Percentiles rank a stretch among this genome's conserved stretches.
Evolutionary conservation across 2,888 invertebrate species (phyloP).

Genomic region (Melinaea marsaeus): DNA sequence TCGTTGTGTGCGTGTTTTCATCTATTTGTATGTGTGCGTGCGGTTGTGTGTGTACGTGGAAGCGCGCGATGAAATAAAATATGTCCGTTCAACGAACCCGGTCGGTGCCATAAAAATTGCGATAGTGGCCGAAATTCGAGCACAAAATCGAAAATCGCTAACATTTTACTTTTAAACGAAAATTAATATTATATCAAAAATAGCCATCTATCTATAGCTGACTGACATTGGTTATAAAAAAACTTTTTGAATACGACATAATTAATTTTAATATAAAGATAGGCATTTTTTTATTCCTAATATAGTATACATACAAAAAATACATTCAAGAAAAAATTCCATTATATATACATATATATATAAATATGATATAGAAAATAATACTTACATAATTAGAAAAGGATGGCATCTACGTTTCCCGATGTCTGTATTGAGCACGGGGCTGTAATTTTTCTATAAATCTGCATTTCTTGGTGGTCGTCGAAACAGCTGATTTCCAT

Average conservation of each 20-base stretch:
- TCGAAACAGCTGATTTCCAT: constrained; percentile 70
- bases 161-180: constrained; percentile 15
- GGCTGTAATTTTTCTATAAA: constrained; percentile 35
- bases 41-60: constrained; percentile 72
- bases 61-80: constrained; percentile 78
- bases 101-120: constrained; percentile 77
- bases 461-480: constrained; percentile 61
- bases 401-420: constrained; percentile 1
- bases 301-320: not conserved
- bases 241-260: not conserved
- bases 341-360: not conserved
- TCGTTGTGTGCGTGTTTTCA: constrained; percentile 56
- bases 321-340: not conserved
- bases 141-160: constrained; percentile 49
- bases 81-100: constrained; percentile 77
- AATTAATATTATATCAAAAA: not conserved
- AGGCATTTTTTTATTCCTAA: not conserved
- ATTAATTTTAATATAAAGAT: not conserved
- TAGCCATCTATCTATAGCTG: not conserved
- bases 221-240: not conserved
- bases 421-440: constrained; percentile 8
- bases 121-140: constrained; percentile 73
- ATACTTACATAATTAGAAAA: constrained; percentile 2
- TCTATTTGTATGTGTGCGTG: constrained; percentile 56
- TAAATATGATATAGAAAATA: not conserved